Evolutionary conservation across 2,797 vertebrate genomes (phyloP), one percentile per base, ranked within the genome.

Genomic region (Cyclura pinguis): DNA sequence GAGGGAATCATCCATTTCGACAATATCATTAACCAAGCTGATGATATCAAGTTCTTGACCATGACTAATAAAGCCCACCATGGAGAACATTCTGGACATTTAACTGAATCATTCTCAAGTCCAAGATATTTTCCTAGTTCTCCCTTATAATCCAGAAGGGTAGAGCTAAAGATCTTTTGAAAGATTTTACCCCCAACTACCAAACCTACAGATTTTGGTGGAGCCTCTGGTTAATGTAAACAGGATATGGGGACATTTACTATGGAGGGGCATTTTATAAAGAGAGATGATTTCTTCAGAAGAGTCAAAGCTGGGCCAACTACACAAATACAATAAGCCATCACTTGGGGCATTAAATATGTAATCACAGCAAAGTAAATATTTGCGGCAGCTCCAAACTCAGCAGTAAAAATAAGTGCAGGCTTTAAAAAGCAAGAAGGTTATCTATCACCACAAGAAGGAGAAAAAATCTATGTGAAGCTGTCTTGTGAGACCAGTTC

Each of bases 291-390:
- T 86, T 29, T 50, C 42, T 86, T 90, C 67, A n/a, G 85, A 59
- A 85, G 55, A 80, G 62, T 3, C 76, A 81, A 16, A 86, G 18
- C 76, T 38, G 78, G 47, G 78, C 59, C 50, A 89, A 88, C 55
- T n/a, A 29, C 57, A 50, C 42, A 82, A 74, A 89, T 85, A 90
- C 16, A 59, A 32, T 50, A 90, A 73, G 38, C 77, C 42, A 84
- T 74, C 85, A 86, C 2, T 89, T 72, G 24, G 50, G 88, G 64
- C 42, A 81, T 81, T 74, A 73, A 80, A 86, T 90, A 86, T n/a
- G 32, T 81, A 74, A 62, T 81, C 64, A 35, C 67, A 90, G 24
- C 38, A 81, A 84, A 81, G 55, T 81, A 86, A 86, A 85, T 80
- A 73, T 90, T 86, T 86, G 52, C 84, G 42, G 67, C n/a, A 62